phyloP scores from a whole-genome alignment of 2,113 vertebrate genomes.

The Oryzias curvinotus region DNA sequence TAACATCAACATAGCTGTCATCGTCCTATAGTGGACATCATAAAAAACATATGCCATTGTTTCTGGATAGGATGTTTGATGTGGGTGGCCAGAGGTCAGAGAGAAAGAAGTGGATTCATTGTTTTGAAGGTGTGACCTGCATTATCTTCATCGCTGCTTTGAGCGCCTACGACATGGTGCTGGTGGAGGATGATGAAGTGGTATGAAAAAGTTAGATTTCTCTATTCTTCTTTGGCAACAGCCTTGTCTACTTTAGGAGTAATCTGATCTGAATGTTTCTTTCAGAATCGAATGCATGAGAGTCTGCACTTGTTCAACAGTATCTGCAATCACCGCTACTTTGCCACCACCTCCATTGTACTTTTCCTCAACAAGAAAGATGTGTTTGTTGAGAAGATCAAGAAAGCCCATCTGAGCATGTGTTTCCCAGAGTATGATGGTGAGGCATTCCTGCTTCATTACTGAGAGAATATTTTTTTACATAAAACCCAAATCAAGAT shows the following conservation, averaged over 20 bases:
- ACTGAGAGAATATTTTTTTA: neutral
- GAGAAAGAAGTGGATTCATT: constrained; percentile 99
- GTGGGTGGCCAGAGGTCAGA: constrained; percentile 97
- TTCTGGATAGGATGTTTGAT: constrained; percentile 90
- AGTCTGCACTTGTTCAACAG: constrained; percentile 99
- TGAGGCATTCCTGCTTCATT: constrained; percentile 49
- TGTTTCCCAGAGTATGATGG: constrained; percentile 98
- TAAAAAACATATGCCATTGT: neutral
- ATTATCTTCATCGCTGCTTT: constrained; percentile 97
- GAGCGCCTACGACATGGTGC: constrained; percentile 96
- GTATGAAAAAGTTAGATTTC: constrained; percentile 62
- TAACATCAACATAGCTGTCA: neutral
- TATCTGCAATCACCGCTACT: constrained; percentile 98
- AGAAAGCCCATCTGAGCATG: constrained; percentile 97
- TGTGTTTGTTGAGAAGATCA: constrained; percentile 94
- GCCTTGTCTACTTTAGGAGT: neutral
- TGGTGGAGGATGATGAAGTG: constrained; percentile 94
- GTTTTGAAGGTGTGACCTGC: constrained; percentile 97
- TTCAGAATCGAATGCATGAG: constrained; percentile 98
- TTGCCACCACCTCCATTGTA: constrained; percentile 92
- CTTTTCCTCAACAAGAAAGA: constrained; percentile 99
- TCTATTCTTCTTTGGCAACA: neutral
- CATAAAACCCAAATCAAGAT: neutral
- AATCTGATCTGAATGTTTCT: neutral
- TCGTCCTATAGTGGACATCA: no score